Percentiles rank a stretch among this genome's conserved stretches.
These are phyloP conservation scores for Acronicta alni DNA, from an alignment of 2,888 invertebrate genomes.

Conservation along the genomic window DNA sequence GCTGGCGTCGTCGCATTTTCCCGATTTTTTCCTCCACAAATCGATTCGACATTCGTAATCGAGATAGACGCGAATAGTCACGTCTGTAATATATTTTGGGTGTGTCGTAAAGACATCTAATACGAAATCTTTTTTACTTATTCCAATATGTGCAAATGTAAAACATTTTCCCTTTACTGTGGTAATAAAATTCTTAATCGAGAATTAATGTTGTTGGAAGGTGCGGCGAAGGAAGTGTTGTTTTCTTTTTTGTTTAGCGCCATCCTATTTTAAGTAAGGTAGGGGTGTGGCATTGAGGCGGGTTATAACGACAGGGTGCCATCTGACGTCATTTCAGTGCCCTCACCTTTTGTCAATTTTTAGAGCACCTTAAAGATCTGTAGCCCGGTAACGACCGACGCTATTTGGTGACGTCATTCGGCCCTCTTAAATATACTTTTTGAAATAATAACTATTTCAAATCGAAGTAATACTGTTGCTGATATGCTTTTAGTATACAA, in stretches of 20 bases:
- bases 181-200: constrained; percentile 77
- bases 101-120: constrained; percentile 79
- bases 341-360: constrained; percentile 50
- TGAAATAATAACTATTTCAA: too few relatives aligned
- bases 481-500: background rate
- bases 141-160: constrained; percentile 76
- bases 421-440: constrained; percentile 4
- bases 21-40: constrained; percentile 67
- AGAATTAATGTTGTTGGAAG: constrained; percentile 72
- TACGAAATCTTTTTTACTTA: constrained; percentile 80
- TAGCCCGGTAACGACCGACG: constrained; percentile 41
- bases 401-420: constrained; percentile 34
- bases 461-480: background rate
- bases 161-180: constrained; percentile 67
- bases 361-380: constrained; percentile 47
- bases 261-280: constrained; percentile 42
- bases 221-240: constrained; percentile 44
- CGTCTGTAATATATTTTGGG: constrained; percentile 79
- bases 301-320: constrained; percentile 50
- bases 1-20: constrained; percentile 57
- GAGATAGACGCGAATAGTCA: constrained; percentile 77
- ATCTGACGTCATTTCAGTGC: constrained; percentile 46
- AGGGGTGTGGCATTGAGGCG: constrained; percentile 43
- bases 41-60: constrained; percentile 75
- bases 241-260: constrained; percentile 45